Conservation (phyloP, 2,797 vertebrate species). For the Eupleurogrammus muticus region DNA sequence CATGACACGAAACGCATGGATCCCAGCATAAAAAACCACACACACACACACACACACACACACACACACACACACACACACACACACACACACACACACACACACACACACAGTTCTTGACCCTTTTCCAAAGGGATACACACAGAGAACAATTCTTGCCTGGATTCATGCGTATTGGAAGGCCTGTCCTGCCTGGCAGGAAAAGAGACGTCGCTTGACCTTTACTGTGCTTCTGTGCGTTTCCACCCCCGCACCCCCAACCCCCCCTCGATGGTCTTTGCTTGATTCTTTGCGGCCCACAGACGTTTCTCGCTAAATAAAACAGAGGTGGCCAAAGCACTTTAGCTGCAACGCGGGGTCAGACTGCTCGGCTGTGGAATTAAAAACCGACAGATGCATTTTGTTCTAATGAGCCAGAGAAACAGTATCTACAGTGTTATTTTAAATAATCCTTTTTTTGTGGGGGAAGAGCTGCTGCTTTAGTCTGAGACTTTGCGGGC, state of each 20-base stretch:
- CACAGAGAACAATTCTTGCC: slow-evolving; percentile 37
- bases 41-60: slow-evolving; percentile 24
- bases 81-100: slow-evolving; percentile 23
- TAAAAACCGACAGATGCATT: slow-evolving; percentile 70
- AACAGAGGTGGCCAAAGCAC: slow-evolving; percentile 59
- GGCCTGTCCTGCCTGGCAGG: slow-evolving; percentile 8
- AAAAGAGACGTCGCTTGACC: slow-evolving; percentile 42
- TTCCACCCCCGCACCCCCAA: not conserved
- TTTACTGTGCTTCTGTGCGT: slow-evolving; percentile 48
- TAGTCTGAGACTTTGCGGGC: slow-evolving; percentile 18
- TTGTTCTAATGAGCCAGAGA: slow-evolving; percentile 62
- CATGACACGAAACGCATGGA: slow-evolving; percentile 42
- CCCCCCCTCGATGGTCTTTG: not conserved
- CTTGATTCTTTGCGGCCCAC: slow-evolving; percentile 31
- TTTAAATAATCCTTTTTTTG: slow-evolving; percentile 67
- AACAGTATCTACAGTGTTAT: slow-evolving; percentile 54
- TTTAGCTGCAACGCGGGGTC: slow-evolving; percentile 58
- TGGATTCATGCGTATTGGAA: slow-evolving; percentile 15
- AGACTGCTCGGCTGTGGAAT: slow-evolving; percentile 52
- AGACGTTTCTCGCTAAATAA: slow-evolving; percentile 49
- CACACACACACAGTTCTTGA: slow-evolving; percentile 11
- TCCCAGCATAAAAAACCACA: slow-evolving; percentile 33
- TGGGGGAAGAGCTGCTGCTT: slow-evolving; percentile 45
- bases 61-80: slow-evolving; percentile 30
- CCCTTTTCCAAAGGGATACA: slow-evolving; percentile 14